Evolutionary conservation across 2,113 vertebrate genomes (phyloP).

Genomic region (Microcebus lehilahytsara): DNA sequence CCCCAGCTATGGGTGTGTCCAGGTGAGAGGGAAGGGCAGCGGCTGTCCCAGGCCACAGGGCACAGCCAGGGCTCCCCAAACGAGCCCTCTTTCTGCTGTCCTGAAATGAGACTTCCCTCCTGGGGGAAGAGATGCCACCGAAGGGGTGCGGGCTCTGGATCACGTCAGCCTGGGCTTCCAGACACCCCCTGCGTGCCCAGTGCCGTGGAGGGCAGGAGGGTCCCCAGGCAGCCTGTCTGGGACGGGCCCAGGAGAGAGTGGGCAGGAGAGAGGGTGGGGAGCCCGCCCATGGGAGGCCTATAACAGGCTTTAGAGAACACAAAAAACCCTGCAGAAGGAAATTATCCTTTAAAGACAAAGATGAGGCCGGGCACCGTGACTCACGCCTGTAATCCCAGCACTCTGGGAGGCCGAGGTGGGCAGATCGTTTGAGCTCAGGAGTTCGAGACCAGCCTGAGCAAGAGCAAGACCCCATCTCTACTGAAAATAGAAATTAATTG

Average conservation of each 20-base stretch:
- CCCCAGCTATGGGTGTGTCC: neutral
- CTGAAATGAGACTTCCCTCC: accelerated
- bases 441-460: no score
- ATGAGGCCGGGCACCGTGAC: neutral
- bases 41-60: neutral
- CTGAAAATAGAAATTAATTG: no score
- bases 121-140: neutral
- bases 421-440: no score
- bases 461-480: no score
- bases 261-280: neutral
- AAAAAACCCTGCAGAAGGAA: neutral
- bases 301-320: neutral
- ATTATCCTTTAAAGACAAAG: neutral
- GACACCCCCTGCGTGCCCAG: no score
- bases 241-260: neutral
- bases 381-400: no score
- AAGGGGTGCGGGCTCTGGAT: neutral
- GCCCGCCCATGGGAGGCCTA: no score
- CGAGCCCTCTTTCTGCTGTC: neutral
- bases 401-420: no score
- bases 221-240: neutral
- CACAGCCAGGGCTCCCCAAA: neutral
- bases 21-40: neutral
- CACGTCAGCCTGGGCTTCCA: neutral
- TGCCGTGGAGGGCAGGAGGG: neutral